Conservation (phyloP, 2,888 invertebrate species). For the Axea sp. region DNA sequence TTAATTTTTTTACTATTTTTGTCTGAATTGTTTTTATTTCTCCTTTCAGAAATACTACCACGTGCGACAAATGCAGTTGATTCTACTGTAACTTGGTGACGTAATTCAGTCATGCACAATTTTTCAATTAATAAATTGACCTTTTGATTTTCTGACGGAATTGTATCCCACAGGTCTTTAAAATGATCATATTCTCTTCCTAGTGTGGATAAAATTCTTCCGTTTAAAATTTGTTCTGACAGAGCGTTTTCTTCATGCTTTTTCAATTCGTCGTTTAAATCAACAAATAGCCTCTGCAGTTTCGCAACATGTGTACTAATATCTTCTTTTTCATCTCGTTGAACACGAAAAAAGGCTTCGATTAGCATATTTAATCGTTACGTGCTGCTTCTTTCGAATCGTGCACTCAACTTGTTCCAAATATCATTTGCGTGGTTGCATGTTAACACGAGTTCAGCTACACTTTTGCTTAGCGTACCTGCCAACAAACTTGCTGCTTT, state of each 20-base stretch:
- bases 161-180: slow-evolving; percentile 37
- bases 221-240: slow-evolving; percentile 31
- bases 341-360: slow-evolving; percentile 12
- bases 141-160: slow-evolving; percentile 19
- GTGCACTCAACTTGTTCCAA: slow-evolving; percentile 26
- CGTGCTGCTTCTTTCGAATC: slow-evolving; percentile 30
- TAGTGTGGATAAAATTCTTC: slow-evolving; percentile 19
- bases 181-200: slow-evolving; percentile 17
- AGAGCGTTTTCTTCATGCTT: slow-evolving; percentile 18
- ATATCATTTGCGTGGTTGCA: slow-evolving; percentile 29
- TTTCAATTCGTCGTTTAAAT: slow-evolving; percentile 20
- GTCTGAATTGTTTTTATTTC: not conserved
- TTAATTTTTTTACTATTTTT: slow-evolving; percentile 5
- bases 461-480: slow-evolving; percentile 8
- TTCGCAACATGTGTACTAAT: slow-evolving; percentile 23
- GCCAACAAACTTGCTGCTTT: slow-evolving; percentile 31
- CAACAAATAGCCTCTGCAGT: slow-evolving; percentile 14
- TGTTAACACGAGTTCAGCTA: slow-evolving; percentile 24
- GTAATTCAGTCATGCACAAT: slow-evolving; percentile 21
- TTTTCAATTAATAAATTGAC: slow-evolving; percentile 30
- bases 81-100: slow-evolving; percentile 10
- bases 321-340: slow-evolving; percentile 18
- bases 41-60: not conserved
- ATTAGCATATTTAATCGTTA: slow-evolving; percentile 21
- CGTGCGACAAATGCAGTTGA: slow-evolving; percentile 19